A percentile compares a stretch with the other conserved stretches of the same genome.
Evolutionary conservation across 2,113 vertebrate genomes (phyloP).

Genomic region (Panthera uncia): DNA sequence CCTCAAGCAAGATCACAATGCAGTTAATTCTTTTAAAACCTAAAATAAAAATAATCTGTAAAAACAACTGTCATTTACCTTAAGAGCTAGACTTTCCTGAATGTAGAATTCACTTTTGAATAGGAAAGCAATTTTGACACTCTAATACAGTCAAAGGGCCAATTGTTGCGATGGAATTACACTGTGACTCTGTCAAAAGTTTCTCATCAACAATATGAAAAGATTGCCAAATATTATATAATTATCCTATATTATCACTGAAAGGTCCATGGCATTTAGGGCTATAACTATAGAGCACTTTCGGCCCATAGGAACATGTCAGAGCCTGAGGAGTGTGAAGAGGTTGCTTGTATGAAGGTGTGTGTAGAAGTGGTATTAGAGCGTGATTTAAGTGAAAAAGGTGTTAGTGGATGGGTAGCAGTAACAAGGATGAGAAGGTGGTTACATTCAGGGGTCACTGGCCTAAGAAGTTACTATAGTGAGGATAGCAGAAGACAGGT

Average conservation of each 20-base stretch:
- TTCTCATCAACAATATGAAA: not conserved
- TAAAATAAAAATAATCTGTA: not conserved
- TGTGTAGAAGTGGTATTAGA: too few relatives aligned
- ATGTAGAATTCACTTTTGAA: not conserved
- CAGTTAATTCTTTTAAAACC: not conserved
- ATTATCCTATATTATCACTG: not conserved
- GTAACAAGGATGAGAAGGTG: not conserved
- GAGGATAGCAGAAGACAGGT: not conserved
- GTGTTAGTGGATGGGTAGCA: not conserved
- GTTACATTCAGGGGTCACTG: not conserved
- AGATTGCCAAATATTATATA: not conserved
- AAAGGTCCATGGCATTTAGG: not conserved
- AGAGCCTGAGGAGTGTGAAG: not conserved
- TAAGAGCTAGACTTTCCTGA: not conserved
- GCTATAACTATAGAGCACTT: not conserved
- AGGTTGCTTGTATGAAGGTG: fast-evolving
- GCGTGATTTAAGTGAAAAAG: not conserved
- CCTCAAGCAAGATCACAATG: not conserved
- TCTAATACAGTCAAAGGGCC: not conserved
- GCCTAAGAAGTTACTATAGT: not conserved
- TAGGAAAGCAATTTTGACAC: not conserved
- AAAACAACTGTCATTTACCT: not conserved
- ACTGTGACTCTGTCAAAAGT: not conserved
- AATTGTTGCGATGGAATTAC: not conserved
- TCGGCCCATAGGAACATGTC: not conserved